Percentiles rank a stretch among this genome's conserved stretches.
Conservation (phyloP, 2,888 invertebrate species). For the Plebejus anna region DNA sequence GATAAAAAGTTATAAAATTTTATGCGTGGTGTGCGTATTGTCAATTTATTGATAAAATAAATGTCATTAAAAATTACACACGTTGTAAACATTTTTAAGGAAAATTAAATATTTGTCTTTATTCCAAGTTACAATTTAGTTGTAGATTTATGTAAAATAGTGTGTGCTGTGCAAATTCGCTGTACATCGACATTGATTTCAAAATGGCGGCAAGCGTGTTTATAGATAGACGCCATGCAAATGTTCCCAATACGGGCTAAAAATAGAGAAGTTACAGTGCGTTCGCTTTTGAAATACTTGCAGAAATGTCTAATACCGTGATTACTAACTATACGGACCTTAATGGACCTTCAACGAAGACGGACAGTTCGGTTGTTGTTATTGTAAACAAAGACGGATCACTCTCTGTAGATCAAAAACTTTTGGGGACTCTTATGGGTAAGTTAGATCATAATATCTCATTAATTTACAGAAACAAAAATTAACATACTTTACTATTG, state of each 20-base stretch:
- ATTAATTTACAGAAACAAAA: neutral
- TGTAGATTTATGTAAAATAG: slow-evolving; percentile 27
- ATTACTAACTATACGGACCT: slow-evolving; percentile 77
- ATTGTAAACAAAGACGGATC: slow-evolving; percentile 93
- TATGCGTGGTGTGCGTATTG: slow-evolving; percentile 22
- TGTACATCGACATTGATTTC: slow-evolving; percentile 45
- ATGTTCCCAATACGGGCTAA: slow-evolving; percentile 61
- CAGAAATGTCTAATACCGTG: slow-evolving; percentile 77
- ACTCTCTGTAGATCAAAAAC: slow-evolving; percentile 89
- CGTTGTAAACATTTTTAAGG: slow-evolving; percentile 18
- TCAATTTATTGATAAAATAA: slow-evolving; percentile 12
- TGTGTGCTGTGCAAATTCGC: slow-evolving; percentile 33
- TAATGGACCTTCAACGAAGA: slow-evolving; percentile 74
- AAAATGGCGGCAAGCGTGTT: slow-evolving; percentile 74
- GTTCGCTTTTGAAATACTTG: slow-evolving; percentile 54
- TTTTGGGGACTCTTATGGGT: slow-evolving; percentile 90
- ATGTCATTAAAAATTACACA: slow-evolving; percentile 23
- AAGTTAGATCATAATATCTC: slow-evolving; percentile 50
- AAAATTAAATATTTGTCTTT: slow-evolving; percentile 5
- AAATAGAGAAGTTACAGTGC: slow-evolving; percentile 66
- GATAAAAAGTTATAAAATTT: neutral
- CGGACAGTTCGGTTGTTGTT: slow-evolving; percentile 88
- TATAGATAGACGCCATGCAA: slow-evolving; percentile 71
- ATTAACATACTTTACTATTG: neutral
- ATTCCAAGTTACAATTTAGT: slow-evolving; percentile 15